Evolutionary conservation across 2,113 vertebrate species (phyloP), one percentile per base, ranked within the genome.

Genomic region (Cromileptes altivelis): DNA sequence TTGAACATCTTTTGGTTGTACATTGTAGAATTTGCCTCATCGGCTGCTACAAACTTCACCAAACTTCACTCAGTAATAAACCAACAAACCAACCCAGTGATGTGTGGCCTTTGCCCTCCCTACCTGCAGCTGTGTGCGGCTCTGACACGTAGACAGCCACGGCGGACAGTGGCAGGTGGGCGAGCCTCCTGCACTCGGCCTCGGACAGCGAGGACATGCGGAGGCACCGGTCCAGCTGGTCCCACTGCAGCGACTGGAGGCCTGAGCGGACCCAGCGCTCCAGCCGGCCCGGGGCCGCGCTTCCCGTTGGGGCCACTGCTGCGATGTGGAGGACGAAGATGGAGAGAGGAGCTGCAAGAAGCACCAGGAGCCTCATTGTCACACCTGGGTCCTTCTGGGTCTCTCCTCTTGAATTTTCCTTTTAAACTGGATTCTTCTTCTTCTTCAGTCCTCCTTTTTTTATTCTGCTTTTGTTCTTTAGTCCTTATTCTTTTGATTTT

Each of bases 211-310:
- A 90, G 56, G 93, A 90, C 40, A 88, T 75, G 76, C 90, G 92
- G 53, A 91, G 93, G 78, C 96, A 96, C 58, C 91, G 92, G 77
- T 94, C 93, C 91, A 94, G 74, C 86, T 95, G 93, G 82, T 94
- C 92, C 91, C 92, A 89, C 80, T 95, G 95, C 81, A 96, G 81
- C 6, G 94, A 94, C 89, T 96, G 95, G 18, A 96, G 91, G 40
- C 94, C 95, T 0, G 94, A 92, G 47, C 91, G 93, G 11, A 94
- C 95, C 96, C 95, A 96, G 50, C 93, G 94, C 80, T 95, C 95
- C 88, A 96, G 80, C 18, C 92, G 92, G 15, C 83, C 88, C 10
- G 63, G 89, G 78, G 56, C 82, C 64, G 80, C 9, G 65, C 88
- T 0, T 50, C 67, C 75, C 0, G 42, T 50, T 0, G 69, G 55